phyloP scores from a whole-genome alignment of 2,888 invertebrate species.

The Allygus modestus region DNA sequence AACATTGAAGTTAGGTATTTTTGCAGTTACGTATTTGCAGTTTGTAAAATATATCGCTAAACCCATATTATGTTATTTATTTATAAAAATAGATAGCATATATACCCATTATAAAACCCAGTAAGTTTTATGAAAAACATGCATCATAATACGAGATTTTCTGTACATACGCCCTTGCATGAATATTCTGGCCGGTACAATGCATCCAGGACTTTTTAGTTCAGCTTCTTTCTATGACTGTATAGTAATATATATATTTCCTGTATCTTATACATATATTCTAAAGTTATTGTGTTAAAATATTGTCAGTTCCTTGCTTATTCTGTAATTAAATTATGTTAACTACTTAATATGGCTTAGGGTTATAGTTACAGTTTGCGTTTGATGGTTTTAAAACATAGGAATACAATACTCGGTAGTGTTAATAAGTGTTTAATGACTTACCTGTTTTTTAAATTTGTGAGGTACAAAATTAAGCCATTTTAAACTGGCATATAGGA shows the following conservation, averaged over 20 bases:
- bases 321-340: neutral
- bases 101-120: neutral
- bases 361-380: slow-evolving; percentile 26
- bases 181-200: neutral
- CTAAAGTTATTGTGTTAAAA: neutral
- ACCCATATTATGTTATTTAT: neutral
- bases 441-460: neutral
- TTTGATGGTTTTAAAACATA: neutral
- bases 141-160: neutral
- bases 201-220: neutral
- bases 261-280: neutral
- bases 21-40: no score
- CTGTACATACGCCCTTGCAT: slow-evolving; percentile 7
- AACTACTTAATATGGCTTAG: slow-evolving; percentile 24
- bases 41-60: slow-evolving; percentile 4
- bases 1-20: slow-evolving; percentile 23
- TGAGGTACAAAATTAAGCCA: neutral
- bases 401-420: neutral
- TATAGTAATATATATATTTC: slow-evolving; percentile 8
- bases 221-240: neutral
- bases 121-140: neutral
- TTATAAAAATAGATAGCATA: neutral
- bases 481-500: no score
- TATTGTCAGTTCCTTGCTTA: neutral
- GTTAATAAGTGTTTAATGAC: neutral